phyloP scores from a whole-genome alignment of 1,140 invertebrate genomes.

The Rhagoletis pomonella region DNA sequence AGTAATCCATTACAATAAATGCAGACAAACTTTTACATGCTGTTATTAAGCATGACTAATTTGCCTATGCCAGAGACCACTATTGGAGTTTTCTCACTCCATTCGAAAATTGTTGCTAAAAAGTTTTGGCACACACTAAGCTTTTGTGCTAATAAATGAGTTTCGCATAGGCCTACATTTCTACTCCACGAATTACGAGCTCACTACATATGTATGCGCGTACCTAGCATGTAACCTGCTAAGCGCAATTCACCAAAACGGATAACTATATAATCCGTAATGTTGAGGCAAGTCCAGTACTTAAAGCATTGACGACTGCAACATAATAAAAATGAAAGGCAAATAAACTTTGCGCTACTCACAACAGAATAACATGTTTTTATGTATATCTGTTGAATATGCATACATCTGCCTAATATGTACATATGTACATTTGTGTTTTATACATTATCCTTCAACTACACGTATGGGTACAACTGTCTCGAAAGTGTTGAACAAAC shows the following conservation, averaged over 20 bases:
- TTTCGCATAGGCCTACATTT: neutral
- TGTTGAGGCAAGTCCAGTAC: neutral
- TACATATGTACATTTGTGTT: neutral
- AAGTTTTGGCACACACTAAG: neutral
- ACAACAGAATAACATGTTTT: no score
- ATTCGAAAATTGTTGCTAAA: neutral
- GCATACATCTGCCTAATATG: no score
- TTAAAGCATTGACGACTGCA: neutral
- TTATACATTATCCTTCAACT: constrained; percentile 12
- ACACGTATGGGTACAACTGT: neutral
- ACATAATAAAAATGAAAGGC: neutral
- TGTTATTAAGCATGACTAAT: constrained; percentile 38
- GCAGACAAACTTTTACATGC: constrained; percentile 3
- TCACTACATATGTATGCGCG: no score
- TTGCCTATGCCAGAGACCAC: neutral
- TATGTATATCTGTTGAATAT: no score
- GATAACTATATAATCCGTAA: no score
- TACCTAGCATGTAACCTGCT: no score
- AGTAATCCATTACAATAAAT: constrained; percentile 24
- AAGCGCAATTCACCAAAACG: no score
- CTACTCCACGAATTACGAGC: no score
- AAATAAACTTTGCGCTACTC: no score
- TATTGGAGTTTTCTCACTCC: neutral
- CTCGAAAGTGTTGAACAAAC: constrained; percentile 47
- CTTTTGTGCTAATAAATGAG: neutral